Percentiles rank a stretch among this genome's conserved stretches.
phyloP scores from a whole-genome alignment of 30 jellyfish, hydroid and myxozoan genomes.

The Pelagia noctiluca region DNA sequence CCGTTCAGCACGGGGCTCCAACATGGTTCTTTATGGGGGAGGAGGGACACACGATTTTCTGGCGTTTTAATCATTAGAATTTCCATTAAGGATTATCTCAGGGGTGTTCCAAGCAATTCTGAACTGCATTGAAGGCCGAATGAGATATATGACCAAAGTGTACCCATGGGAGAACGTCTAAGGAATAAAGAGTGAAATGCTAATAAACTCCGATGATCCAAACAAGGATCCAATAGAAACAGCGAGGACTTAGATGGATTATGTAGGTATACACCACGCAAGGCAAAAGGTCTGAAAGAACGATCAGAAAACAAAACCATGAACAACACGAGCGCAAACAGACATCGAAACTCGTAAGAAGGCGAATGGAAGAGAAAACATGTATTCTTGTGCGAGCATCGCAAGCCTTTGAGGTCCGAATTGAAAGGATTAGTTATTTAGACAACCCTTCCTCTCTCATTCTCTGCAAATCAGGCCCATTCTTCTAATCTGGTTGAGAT shows the following conservation, averaged over 20 bases:
- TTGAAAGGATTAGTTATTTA: constrained; percentile 63
- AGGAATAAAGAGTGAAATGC: neutral
- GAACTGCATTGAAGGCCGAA: no score
- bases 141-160: neutral
- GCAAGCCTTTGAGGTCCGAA: constrained; percentile 53
- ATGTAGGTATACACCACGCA: constrained; percentile 25
- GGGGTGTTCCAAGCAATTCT: no score
- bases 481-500: constrained; percentile 71
- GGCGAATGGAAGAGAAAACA: constrained; percentile 46
- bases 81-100: no score
- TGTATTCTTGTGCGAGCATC: constrained; percentile 45
- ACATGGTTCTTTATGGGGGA: no score
- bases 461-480: constrained; percentile 51
- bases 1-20: no score
- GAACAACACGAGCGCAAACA: constrained; percentile 33
- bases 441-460: constrained; percentile 57
- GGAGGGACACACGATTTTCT: no score
- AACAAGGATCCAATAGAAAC: constrained; percentile 70
- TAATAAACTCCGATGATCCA: constrained; percentile 61
- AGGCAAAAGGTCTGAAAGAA: constrained; percentile 34
- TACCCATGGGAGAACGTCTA: neutral
- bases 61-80: no score
- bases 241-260: constrained; percentile 44
- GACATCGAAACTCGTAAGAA: constrained; percentile 19
- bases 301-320: constrained; percentile 32